Evolutionary conservation across 2,113 vertebrate genomes (phyloP), one percentile per base, ranked within the genome.

Genomic region (Eonycteris spelaea): DNA sequence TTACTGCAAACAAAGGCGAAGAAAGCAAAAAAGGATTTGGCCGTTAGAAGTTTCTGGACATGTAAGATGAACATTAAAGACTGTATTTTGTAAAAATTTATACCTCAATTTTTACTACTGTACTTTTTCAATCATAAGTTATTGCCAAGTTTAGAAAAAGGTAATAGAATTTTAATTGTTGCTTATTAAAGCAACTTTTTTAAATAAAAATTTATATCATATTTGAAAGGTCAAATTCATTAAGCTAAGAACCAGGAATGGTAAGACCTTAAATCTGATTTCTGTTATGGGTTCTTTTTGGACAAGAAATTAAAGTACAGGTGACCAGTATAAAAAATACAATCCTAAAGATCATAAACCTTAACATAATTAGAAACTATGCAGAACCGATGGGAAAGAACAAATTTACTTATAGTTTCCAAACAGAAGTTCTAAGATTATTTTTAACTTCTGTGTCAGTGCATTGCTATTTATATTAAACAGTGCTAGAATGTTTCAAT

Each of bases 71-170:
- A 96, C 87, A 94, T 93, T 95, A 98, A 97, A 98, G 97, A 99
- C 97, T 98, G 98, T 98, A 98, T 96, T 96, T 99, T 99, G 80
- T 97, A 97, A 97, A 97, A 98, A 96, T 97, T 99, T 99, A 99
- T 99, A 99, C 99, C 99, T 99, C 99, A 99, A 98, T 98, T 97
- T 98, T 99, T 99, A 98, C 98, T 99, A 99, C 99, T 99, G 99
- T 99, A 99, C 98, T 97, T 98, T 99, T 91, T 8, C 93, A 96
- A 97, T 45, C 59, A 95, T 98, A 98, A 92, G 79, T 92, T 26
- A 71, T 80, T 86, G 93, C 93, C 93, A 96, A 86, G 78, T 93
- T 94, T 84, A 93, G 78, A 51, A 51, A 96, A 94, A 92, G 43
- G 85, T 90, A 97, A 97, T n/a, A 65, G 86, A 90, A 90, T 63